Conservation (phyloP, 2,888 invertebrate genomes). For the Atethmia centrago region DNA sequence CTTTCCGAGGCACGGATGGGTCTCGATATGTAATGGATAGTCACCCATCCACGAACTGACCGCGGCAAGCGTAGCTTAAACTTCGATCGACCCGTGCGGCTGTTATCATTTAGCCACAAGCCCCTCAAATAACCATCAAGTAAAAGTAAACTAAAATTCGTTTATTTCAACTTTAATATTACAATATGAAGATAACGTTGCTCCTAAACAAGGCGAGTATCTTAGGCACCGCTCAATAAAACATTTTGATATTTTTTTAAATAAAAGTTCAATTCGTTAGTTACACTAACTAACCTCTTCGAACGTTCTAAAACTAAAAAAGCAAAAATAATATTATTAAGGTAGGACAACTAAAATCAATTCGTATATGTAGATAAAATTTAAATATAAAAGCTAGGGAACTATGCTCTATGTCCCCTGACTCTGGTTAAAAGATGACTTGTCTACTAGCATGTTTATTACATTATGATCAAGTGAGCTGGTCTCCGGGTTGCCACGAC, state of each 20-base stretch:
- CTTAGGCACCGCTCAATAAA: neutral
- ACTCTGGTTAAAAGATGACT: too few species aligned
- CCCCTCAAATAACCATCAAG: neutral
- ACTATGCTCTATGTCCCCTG: too few species aligned
- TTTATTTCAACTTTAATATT: neutral
- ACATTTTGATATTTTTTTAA: neutral
- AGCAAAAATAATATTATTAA: too few species aligned
- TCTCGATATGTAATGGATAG: neutral
- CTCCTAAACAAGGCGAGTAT: neutral
- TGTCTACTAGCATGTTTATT: too few species aligned
- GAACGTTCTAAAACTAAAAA: too few species aligned
- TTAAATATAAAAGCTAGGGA: too few species aligned
- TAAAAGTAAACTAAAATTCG: neutral
- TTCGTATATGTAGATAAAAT: too few species aligned
- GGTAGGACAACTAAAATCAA: too few species aligned
- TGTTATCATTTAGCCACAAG: neutral
- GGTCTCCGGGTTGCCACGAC: too few species aligned
- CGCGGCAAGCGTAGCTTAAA: neutral
- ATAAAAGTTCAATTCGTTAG: neutral
- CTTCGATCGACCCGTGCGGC: conserved; percentile 3
- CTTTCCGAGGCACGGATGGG: neutral
- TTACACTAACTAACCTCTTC: neutral
- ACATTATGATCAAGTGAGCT: too few species aligned
- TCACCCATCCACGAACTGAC: neutral
- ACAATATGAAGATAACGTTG: neutral